Evolutionary conservation across 2,797 vertebrate species (phyloP).

Genomic region (Lophura swinhoii): DNA sequence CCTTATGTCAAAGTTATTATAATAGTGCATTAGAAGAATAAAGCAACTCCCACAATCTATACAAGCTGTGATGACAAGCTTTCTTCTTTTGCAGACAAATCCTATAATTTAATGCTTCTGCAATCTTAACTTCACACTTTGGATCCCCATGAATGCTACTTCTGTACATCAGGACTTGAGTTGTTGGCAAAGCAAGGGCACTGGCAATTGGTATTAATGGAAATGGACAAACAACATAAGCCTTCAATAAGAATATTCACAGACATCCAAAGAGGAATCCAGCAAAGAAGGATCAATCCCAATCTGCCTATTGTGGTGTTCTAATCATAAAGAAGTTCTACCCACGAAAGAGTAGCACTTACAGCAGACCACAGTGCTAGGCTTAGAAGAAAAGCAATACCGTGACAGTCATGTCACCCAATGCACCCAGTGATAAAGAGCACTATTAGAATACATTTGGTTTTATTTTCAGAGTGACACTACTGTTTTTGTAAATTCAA

Average conservation of each 20-base stretch:
- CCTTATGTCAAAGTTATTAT: background rate
- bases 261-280: background rate
- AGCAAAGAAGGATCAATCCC: background rate
- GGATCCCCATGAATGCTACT: background rate
- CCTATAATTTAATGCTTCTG: background rate
- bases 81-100: background rate
- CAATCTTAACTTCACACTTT: background rate
- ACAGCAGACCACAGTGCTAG: background rate
- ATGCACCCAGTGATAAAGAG: background rate
- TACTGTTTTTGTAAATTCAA: background rate
- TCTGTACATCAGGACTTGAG: background rate
- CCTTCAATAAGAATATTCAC: background rate
- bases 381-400: background rate
- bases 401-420: background rate
- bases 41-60: background rate
- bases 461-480: background rate
- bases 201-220: background rate
- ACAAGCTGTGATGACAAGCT: background rate
- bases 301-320: background rate
- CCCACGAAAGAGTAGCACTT: background rate
- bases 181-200: background rate
- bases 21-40: slow-evolving; percentile 7
- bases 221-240: background rate
- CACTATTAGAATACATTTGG: background rate
- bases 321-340: background rate